A percentile compares a stretch with the other conserved stretches of the same genome.
phyloP scores from a whole-genome alignment of 2,113 vertebrate genomes.

The Capreolus pygargus region DNA sequence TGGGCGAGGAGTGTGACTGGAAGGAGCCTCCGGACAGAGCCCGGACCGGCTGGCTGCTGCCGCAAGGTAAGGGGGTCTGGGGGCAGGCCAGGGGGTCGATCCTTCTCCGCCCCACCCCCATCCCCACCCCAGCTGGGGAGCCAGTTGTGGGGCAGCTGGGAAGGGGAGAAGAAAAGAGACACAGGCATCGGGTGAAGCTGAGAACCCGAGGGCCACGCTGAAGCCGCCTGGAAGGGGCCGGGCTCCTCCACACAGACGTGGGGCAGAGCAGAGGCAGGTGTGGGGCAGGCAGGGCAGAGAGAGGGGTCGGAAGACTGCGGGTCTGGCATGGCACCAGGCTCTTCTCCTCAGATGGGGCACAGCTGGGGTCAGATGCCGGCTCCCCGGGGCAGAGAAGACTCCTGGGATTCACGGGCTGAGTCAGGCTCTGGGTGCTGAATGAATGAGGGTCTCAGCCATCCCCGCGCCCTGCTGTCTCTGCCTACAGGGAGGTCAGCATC shows the following conservation, averaged over 20 bases:
- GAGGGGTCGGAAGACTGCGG: background rate
- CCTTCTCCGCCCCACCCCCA: background rate
- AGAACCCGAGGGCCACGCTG: background rate
- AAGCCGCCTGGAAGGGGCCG: background rate
- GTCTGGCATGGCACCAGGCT: background rate
- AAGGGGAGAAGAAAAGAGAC: background rate
- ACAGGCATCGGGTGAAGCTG: background rate
- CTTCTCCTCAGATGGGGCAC: background rate
- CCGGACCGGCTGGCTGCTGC: background rate
- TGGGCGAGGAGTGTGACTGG: background rate
- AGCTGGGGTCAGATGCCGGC: background rate
- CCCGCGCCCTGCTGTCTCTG: background rate
- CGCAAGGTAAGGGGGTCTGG: constrained; percentile 41
- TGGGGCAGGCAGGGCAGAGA: background rate
- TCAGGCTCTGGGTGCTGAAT: background rate
- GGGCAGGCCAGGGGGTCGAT: background rate
- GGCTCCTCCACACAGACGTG: background rate
- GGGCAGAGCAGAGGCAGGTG: background rate
- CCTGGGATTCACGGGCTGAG: background rate
- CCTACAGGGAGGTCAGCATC: background rate
- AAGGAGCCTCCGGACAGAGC: background rate
- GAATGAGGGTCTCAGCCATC: background rate
- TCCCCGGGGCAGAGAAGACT: background rate
- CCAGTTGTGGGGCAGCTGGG: background rate
- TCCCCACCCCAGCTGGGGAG: background rate